Evolutionary conservation across 2,888 invertebrate species (phyloP).

Genomic region (Tridacna crocea): DNA sequence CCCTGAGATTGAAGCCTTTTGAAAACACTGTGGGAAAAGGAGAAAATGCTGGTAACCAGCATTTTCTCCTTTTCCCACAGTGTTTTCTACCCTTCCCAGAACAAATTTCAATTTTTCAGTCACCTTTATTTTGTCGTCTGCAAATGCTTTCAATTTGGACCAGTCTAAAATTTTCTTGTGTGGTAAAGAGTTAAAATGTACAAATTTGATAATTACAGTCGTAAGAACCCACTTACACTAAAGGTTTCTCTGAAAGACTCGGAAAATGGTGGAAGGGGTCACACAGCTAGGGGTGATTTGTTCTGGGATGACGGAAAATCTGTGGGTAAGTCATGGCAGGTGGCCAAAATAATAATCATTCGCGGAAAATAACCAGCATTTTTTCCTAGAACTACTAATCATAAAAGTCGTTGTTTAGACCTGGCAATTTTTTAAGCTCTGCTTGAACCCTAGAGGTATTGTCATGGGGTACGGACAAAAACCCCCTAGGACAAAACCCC

Average conservation of each 20-base stretch:
- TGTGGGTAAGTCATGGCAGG: slow-evolving; percentile 39
- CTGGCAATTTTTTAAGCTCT: neutral
- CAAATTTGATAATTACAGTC: slow-evolving; percentile 76
- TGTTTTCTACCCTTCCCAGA: neutral
- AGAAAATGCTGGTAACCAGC: no score
- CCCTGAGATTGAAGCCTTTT: no score
- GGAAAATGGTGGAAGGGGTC: slow-evolving; percentile 84
- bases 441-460: no score
- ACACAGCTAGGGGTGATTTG: slow-evolving; percentile 86
- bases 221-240: slow-evolving; percentile 89
- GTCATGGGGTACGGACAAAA: no score
- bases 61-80: neutral
- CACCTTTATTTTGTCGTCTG: neutral
- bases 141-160: neutral
- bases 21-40: no score
- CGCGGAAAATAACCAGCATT: no score
- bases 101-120: neutral
- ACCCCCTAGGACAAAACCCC: no score
- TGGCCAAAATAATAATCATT: no score
- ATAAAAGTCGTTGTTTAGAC: no score
- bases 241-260: slow-evolving; percentile 87
- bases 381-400: no score
- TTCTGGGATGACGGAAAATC: slow-evolving; percentile 90
- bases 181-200: no score
- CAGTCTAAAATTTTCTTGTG: neutral